Evolutionary conservation across 2,113 vertebrate species (phyloP), one percentile per base, ranked within the genome.

Genomic region (Petromus typicus): DNA sequence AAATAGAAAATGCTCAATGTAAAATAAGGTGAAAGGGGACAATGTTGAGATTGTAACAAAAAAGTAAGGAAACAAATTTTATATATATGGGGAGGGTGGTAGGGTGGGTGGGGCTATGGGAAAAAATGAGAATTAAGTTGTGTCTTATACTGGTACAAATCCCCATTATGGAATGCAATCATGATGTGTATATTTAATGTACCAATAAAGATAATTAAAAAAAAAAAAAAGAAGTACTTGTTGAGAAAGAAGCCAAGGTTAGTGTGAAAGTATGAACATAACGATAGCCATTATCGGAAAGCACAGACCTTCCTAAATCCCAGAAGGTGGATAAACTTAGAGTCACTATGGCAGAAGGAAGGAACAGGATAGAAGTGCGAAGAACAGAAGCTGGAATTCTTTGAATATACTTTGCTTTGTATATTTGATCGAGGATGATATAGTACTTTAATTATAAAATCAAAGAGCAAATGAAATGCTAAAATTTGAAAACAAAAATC

Each of bases 261-360:
- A 51, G 63, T 23, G 30, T 32, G 34, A n/a, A 57, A 30, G 2
- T 23, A 78, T 69, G 17, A 75, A 45, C 81, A 90, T 78, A 86
- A 92, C 76, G 17, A 54, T n/a, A 90, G 59, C 6, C 34, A 54
- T 64, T 90, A 63, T 8, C 85, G 81, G 27, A 94, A 97, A 92
- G 32, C 43, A 88, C 48, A 95, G 84, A 73, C 2, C 12, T 90
- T 85, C 30, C 69, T 87, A 90, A 92, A 80, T 86, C 91, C 20
- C 67, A 76, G 67, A 75, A 73, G 69, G 25, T 73, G 69, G 43
- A 22, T 73, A 57, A 89, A 54, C 2, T 5, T 96, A 59, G n/a
- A 56, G 43, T 67, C 86, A 59, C n/a, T 27, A 30, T 37, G 78
- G 18, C 69, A 82, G 18, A 69, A 17, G 20, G 23, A 76, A 27